These are phyloP conservation scores for Entomobrya multifasciata DNA, from an alignment of 2,888 invertebrate species.

Conservation along the genomic window DNA sequence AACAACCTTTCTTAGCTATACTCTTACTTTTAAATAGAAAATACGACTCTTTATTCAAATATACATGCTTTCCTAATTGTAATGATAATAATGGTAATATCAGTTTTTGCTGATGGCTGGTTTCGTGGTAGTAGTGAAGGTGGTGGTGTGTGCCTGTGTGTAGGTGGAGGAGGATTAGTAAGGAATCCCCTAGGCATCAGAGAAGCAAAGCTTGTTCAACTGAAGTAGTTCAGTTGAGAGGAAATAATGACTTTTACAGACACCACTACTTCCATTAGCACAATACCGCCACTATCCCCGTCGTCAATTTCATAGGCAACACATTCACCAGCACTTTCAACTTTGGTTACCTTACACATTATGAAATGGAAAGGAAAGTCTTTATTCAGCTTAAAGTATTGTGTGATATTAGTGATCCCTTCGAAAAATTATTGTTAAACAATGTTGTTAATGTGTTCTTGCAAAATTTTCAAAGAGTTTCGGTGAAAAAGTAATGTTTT, in stretches of 20 bases:
- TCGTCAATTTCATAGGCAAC: too few species aligned
- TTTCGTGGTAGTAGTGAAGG: background rate
- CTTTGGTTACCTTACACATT: too few species aligned
- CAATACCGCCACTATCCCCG: too few species aligned
- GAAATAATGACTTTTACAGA: constrained; percentile 27
- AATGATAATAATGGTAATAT: background rate
- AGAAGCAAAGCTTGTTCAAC: background rate
- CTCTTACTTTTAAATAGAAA: background rate
- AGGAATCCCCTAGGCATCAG: background rate
- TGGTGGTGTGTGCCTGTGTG: constrained; percentile 2
- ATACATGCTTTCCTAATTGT: background rate
- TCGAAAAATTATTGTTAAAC: too few species aligned
- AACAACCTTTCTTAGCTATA: constrained; percentile 2
- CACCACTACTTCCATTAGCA: too few species aligned
- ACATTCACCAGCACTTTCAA: too few species aligned
- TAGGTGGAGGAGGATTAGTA: constrained; percentile 27
- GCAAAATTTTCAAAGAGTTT: too few species aligned
- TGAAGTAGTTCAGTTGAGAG: constrained; percentile 35
- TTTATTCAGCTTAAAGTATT: too few species aligned
- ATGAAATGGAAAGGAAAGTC: too few species aligned
- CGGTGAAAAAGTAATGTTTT: too few species aligned
- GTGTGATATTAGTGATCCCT: too few species aligned
- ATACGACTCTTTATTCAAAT: background rate
- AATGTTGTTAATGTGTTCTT: too few species aligned
- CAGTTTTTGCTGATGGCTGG: background rate